These are phyloP conservation scores for Pandemis heparana DNA, from an alignment of 2,888 invertebrate species.

Conservation along the genomic window DNA sequence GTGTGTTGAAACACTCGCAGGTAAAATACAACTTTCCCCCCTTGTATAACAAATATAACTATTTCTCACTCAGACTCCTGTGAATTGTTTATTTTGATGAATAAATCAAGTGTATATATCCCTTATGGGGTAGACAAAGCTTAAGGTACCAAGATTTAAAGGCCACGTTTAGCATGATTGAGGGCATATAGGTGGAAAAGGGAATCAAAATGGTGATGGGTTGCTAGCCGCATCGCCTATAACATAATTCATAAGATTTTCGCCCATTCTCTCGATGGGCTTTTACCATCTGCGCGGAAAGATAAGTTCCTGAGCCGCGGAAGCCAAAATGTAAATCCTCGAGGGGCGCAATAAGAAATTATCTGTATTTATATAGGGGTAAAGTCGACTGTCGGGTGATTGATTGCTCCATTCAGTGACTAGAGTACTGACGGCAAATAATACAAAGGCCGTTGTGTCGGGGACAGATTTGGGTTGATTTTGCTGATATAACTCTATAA, in stretches of 20 bases:
- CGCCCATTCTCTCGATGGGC: too few species aligned
- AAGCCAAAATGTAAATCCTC: slow-evolving; percentile 10
- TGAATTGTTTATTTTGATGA: neutral
- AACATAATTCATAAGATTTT: too few species aligned
- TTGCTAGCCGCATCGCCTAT: too few species aligned
- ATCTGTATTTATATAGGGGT: slow-evolving; percentile 9
- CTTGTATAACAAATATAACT: too few species aligned
- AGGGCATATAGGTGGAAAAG: too few species aligned
- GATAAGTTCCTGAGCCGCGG: neutral
- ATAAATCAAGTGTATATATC: neutral
- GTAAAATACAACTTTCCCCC: too few species aligned
- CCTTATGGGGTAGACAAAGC: too few species aligned
- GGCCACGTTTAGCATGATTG: too few species aligned
- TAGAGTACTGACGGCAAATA: neutral
- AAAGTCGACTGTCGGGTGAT: slow-evolving; percentile 17
- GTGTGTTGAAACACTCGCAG: too few species aligned
- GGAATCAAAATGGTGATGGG: too few species aligned
- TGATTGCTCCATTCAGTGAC: slow-evolving; percentile 9
- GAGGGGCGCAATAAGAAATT: slow-evolving; percentile 15
- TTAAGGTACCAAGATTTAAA: too few species aligned
- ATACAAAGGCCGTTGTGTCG: neutral
- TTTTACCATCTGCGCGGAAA: too few species aligned
- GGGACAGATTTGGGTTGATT: neutral
- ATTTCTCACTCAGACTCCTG: neutral
- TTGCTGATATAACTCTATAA: neutral